phyloP scores from a whole-genome alignment of 2,888 invertebrate species.

The Galeopsomyia nigrocyanea region DNA sequence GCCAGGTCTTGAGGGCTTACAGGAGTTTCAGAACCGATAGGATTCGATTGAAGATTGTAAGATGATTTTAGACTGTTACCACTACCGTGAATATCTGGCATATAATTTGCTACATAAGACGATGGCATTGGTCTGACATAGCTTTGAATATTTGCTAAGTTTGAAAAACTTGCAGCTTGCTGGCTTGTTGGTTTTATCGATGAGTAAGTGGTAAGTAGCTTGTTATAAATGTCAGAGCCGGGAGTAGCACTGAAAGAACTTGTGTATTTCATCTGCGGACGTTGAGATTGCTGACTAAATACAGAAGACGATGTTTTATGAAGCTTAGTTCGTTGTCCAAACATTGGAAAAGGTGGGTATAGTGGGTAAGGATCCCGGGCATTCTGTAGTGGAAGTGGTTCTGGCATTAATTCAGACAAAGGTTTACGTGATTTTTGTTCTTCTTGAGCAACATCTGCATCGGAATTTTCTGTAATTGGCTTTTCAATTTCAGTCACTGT shows the following conservation, averaged over 20 bases:
- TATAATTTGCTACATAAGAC: conserved; percentile 22
- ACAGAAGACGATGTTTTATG: conserved; percentile 53
- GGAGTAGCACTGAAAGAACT: conserved; percentile 10
- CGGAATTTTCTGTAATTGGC: conserved; percentile 49
- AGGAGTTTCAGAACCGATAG: background rate
- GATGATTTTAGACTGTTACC: conserved; percentile 9
- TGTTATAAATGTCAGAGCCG: conserved; percentile 21
- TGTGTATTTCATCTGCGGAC: conserved; percentile 9
- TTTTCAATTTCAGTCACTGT: conserved; percentile 56
- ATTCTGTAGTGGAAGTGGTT: conserved; percentile 38
- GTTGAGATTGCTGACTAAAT: conserved; percentile 37
- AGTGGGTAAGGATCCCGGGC: conserved; percentile 29
- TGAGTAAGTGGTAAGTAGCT: conserved; percentile 25
- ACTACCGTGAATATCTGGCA: conserved; percentile 10
- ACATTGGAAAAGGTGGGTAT: conserved; percentile 51
- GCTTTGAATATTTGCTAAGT: conserved; percentile 29
- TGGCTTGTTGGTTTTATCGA: conserved; percentile 27
- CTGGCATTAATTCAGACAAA: conserved; percentile 28
- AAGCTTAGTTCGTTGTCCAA: conserved; percentile 61
- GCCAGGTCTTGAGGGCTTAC: conserved; percentile 26
- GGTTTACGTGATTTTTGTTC: conserved; percentile 1
- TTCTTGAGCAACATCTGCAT: conserved; percentile 12
- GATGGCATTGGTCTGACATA: conserved; percentile 38
- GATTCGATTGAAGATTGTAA: background rate
- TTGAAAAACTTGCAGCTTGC: background rate